Conservation (phyloP, 2,797 vertebrate species). For the Gobio occitaniae region DNA sequence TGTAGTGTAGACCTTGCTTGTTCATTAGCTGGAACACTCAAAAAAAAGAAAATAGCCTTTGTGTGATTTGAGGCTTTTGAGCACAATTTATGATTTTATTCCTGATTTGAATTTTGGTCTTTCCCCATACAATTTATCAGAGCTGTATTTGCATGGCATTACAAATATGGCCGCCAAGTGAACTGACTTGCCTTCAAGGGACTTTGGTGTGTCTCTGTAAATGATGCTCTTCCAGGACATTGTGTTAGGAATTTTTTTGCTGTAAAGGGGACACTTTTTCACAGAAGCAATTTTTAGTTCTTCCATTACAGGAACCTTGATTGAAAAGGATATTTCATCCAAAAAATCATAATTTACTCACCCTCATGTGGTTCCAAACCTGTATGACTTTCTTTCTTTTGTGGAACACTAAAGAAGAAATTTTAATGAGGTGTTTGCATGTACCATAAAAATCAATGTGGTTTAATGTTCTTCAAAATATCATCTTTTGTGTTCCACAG, state of each 20-base stretch:
- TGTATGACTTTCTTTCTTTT: neutral
- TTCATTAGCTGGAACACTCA: neutral
- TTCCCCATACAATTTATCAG: neutral
- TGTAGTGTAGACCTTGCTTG: neutral
- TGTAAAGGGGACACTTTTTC: neutral
- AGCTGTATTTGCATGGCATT: neutral
- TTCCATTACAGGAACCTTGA: neutral
- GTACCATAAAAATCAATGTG: neutral
- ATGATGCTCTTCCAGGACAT: neutral
- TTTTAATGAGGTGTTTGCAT: neutral
- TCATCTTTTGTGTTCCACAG: neutral
- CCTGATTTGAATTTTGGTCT: neutral
- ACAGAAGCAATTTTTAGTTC: neutral
- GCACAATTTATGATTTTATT: neutral
- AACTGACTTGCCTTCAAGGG: constrained; percentile 1
- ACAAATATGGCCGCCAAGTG: neutral
- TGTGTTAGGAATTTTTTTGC: neutral
- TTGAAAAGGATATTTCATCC: neutral
- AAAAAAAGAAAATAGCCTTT: neutral
- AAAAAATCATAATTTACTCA: neutral
- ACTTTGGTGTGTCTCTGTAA: neutral
- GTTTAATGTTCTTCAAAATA: neutral
- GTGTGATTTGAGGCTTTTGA: neutral
- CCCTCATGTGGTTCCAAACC: neutral
- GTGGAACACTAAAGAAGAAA: neutral